These are phyloP conservation scores for Turritopsis dohrnii DNA, from an alignment of 30 jellyfish, hydroid and myxozoan species.

Conservation along the genomic window DNA sequence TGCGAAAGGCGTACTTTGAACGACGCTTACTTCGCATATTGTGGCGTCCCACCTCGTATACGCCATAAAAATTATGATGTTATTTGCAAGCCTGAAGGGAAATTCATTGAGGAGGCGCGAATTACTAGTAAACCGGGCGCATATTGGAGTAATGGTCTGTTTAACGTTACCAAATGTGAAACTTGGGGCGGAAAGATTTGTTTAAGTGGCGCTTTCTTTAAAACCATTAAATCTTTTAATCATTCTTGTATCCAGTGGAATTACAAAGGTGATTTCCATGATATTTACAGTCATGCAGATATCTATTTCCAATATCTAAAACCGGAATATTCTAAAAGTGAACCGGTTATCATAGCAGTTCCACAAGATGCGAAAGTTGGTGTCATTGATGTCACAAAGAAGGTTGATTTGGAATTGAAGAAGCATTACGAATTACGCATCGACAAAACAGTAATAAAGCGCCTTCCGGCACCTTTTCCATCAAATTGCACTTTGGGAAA, in stretches of 20 bases:
- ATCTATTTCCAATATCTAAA: slow-evolving; percentile 4
- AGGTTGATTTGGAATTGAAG: background rate
- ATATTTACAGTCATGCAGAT: slow-evolving; percentile 25
- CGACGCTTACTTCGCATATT: background rate
- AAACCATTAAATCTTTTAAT: slow-evolving; percentile 2
- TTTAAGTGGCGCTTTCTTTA: background rate
- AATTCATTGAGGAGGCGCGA: background rate
- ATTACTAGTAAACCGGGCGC: background rate
- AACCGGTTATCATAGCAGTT: slow-evolving; percentile 12
- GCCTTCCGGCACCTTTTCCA: slow-evolving; percentile 23
- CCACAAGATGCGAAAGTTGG: slow-evolving; percentile 13
- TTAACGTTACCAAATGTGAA: slow-evolving; percentile 28
- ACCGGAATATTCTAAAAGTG: background rate
- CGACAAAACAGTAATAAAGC: slow-evolving; percentile 15
- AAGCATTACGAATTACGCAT: slow-evolving; percentile 10
- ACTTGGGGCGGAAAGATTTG: slow-evolving; percentile 30
- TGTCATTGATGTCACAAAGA: slow-evolving; percentile 13
- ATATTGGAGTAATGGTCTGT: slow-evolving; percentile 18
- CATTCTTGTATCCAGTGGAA: slow-evolving; percentile 25
- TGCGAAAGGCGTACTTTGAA: slow-evolving; percentile 3
- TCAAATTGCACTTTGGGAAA: slow-evolving; percentile 19
- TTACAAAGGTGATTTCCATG: slow-evolving; percentile 12
- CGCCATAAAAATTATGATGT: background rate
- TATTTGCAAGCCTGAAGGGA: background rate
- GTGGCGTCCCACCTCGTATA: slow-evolving; percentile 9